These are phyloP conservation scores for Gobio occitaniae DNA, from an alignment of 2,797 vertebrate species.

Conservation along the genomic window DNA sequence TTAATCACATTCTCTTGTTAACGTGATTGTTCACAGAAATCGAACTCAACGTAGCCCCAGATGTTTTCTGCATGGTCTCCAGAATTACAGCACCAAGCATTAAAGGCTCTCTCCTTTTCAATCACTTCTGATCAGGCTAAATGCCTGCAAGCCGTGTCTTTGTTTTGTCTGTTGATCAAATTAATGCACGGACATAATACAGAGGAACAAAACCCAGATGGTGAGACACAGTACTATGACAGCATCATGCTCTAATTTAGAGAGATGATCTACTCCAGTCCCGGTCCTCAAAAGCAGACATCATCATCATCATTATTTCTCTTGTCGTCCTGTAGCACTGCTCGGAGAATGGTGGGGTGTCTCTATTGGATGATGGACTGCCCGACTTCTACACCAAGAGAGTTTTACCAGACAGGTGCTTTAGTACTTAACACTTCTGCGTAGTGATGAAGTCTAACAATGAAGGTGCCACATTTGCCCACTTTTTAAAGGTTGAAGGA, in stretches of 20 bases:
- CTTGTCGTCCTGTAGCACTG: conserved; percentile 68
- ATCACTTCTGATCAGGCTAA: conserved; percentile 22
- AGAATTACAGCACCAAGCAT: conserved; percentile 30
- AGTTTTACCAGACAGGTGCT: conserved; percentile 87
- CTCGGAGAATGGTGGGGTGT: conserved; percentile 85
- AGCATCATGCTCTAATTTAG: conserved; percentile 18
- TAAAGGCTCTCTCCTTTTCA: conserved; percentile 22
- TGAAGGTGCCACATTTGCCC: conserved; percentile 28
- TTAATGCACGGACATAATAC: conserved; percentile 26
- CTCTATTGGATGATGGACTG: conserved; percentile 86
- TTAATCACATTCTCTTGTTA: conserved; percentile 12
- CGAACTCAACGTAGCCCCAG: conserved; percentile 5
- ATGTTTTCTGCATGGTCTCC: conserved; percentile 15
- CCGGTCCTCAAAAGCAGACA: not conserved
- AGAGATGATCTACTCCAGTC: conserved; percentile 11
- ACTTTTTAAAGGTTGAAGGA: conserved; percentile 22
- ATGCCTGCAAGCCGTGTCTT: conserved; percentile 22
- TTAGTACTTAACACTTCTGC: not conserved
- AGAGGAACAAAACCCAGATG: conserved; percentile 23
- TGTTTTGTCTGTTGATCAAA: conserved; percentile 41
- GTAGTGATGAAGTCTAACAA: conserved; percentile 13
- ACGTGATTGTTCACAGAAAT: not conserved
- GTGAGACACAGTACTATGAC: not conserved
- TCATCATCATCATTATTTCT: conserved; percentile 15
- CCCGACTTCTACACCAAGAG: conserved; percentile 92